Evolutionary conservation across 2,797 vertebrate genomes (phyloP).

Genomic region (Apogon hyalosoma): DNA sequence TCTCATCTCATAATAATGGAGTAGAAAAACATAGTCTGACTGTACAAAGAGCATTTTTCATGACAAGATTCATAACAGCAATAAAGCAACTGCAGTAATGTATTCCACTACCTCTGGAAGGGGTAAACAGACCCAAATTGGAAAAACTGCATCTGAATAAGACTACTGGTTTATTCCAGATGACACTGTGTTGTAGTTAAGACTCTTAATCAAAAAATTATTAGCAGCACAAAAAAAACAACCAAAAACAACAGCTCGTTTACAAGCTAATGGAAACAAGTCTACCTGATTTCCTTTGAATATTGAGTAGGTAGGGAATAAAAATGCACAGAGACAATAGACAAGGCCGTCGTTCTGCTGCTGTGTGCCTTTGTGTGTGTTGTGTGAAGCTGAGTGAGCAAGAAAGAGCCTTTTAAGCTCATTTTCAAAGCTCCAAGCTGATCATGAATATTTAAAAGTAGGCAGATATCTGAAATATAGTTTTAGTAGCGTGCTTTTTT

Average conservation of each 20-base stretch:
- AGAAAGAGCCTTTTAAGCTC: conserved; percentile 56
- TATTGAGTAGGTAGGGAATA: conserved; percentile 45
- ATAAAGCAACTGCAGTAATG: conserved; percentile 22
- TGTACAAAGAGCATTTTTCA: conserved; percentile 51
- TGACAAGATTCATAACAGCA: conserved; percentile 11
- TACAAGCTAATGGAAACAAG: conserved; percentile 65
- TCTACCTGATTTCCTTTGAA: conserved; percentile 64
- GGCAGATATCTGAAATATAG: conserved; percentile 60
- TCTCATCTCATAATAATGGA: conserved; percentile 26
- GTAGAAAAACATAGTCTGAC: conserved; percentile 28
- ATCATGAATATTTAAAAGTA: conserved; percentile 78
- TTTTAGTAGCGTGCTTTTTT: conserved; percentile 46
- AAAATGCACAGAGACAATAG: conserved; percentile 39
- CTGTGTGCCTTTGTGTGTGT: background rate
- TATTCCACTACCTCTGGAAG: conserved; percentile 36
- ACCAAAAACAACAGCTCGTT: conserved; percentile 66
- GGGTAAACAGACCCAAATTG: conserved; percentile 60
- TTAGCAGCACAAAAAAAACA: conserved; percentile 27
- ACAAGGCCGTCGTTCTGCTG: conserved; percentile 8
- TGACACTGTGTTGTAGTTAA: conserved; percentile 54
- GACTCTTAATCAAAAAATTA: conserved; percentile 72
- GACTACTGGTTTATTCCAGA: conserved; percentile 55
- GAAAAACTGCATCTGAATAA: conserved; percentile 66
- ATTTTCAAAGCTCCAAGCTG: conserved; percentile 69
- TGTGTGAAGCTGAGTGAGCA: conserved; percentile 29